A percentile compares a stretch with the other conserved stretches of the same genome.
phyloP scores from a whole-genome alignment of 1,140 invertebrate genomes.

The Tenebrio molitor region DNA sequence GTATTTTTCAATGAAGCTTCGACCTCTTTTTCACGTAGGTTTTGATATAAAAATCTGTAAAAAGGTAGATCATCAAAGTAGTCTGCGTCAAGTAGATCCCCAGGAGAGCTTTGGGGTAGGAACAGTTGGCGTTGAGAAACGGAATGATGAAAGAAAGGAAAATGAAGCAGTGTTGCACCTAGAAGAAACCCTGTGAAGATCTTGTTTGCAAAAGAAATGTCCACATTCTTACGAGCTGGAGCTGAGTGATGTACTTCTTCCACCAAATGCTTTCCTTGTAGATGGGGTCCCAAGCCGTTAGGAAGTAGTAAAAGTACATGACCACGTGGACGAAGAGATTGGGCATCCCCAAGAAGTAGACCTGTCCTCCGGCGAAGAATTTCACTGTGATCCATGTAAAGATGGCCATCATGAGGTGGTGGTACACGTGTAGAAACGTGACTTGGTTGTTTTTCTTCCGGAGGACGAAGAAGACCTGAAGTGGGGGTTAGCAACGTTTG shows the following conservation, averaged over 20 bases:
- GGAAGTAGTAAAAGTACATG: conserved; percentile 86
- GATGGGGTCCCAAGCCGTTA: conserved; percentile 73
- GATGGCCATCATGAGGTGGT: conserved; percentile 84
- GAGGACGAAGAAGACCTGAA: conserved; percentile 85
- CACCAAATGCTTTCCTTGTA: conserved; percentile 77
- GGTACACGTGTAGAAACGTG: conserved; percentile 89
- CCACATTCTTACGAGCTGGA: conserved; percentile 73
- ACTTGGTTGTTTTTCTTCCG: conserved; percentile 89
- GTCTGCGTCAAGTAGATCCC: conserved; percentile 73
- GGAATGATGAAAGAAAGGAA: conserved; percentile 77
- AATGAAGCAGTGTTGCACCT: conserved; percentile 81
- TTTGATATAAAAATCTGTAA: conserved; percentile 88
- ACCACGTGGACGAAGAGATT: conserved; percentile 83
- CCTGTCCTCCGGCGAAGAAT: conserved; percentile 76
- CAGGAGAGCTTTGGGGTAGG: conserved; percentile 75
- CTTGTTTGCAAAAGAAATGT: neutral
- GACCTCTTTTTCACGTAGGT: conserved; percentile 74
- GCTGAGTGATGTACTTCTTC: conserved; percentile 82
- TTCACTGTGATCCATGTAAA: conserved; percentile 76
- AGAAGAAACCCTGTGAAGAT: neutral
- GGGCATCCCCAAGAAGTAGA: conserved; percentile 73
- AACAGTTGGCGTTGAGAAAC: conserved; percentile 78
- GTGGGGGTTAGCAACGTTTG: no score
- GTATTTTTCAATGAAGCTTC: neutral
- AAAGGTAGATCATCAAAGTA: conserved; percentile 84